Evolutionary conservation across 2,113 vertebrate species (phyloP), one percentile per base, ranked within the genome.

Genomic region (Patagioenas fasciata): DNA sequence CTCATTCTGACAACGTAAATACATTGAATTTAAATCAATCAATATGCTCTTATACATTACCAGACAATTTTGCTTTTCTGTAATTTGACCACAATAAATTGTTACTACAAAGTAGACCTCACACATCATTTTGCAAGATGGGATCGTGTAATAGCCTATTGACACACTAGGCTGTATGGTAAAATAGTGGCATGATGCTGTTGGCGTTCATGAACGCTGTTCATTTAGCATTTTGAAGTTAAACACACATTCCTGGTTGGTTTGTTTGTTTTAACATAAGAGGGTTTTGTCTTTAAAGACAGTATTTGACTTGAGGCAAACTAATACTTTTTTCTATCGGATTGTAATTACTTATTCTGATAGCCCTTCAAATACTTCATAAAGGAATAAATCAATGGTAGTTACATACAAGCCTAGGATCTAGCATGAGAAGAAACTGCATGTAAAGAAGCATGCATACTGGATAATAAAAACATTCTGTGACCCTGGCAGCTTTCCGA

Each of bases 71-170:
- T 36, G 11, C 36, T 72, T 57, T 80, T 64, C 60, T 81, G 29
- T 25, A 29, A 60, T 28, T 87, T 58, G 23, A 56, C 44, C 34
- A 29, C 19, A 58, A 23, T 8, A 20, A 25, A 50, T 20, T 15
- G 16, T 29, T 65, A 32, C 25, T 29, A 50, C 29, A 25, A 61
- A 53, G 57, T 10, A 16, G 29, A 24, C 48, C 24, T 24, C 57
- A 11, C 11, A 5, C 11, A 5, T 6, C 18, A 32, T 51, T 74
- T 31, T 64, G 31, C 70, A 56, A 44, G 72, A 29, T 3, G 5
- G 29, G 29, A 64, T n/a, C 7, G 0, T 12, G 25, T 8, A 47
- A 69, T 1, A 62, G 32, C 31, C 36, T 60, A 8, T 1, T 65
- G 50, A 58, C 74, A n/a, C 50, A 44, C 9, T 19, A n/a, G 17